These are phyloP conservation scores for Equus quagga DNA, from an alignment of 2,113 vertebrate genomes.

Conservation along the genomic window DNA sequence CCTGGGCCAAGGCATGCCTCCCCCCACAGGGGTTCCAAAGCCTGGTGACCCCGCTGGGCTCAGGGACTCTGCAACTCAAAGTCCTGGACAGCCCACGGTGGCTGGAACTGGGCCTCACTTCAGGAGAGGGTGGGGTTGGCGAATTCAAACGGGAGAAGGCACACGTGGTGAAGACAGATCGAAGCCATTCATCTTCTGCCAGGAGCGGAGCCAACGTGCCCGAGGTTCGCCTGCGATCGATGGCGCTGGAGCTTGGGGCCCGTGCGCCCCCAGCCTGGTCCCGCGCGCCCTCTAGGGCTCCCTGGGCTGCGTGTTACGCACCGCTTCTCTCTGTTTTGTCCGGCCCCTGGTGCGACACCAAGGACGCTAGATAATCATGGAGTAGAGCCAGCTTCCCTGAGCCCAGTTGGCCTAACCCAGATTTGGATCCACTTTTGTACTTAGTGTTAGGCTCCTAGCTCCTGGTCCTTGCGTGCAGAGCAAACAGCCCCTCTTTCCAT, in stretches of 20 bases:
- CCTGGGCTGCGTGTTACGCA: rapidly evolving
- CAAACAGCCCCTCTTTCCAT: not conserved
- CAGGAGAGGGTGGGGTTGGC: not conserved
- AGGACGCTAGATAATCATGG: rapidly evolving
- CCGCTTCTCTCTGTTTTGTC: rapidly evolving
- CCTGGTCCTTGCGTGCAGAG: rapidly evolving
- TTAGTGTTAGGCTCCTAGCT: not conserved
- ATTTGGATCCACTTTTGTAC: not conserved
- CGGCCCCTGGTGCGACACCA: rapidly evolving
- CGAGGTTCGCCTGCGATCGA: not conserved
- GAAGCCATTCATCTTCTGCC: slow-evolving; percentile 11
- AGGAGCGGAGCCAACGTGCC: not conserved
- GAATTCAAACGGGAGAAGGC: not conserved
- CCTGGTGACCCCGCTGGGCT: no score
- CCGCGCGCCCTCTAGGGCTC: not conserved
- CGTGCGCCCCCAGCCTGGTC: not conserved
- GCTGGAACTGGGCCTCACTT: not conserved
- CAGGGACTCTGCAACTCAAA: rapidly evolving
- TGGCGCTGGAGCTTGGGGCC: not conserved
- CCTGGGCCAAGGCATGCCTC: no score
- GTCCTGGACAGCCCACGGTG: not conserved
- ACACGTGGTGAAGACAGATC: not conserved
- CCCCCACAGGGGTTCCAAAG: not conserved
- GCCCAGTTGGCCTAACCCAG: rapidly evolving
- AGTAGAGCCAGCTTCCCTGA: rapidly evolving